phyloP scores from a whole-genome alignment of 2,888 invertebrate species.

The Drosophila engyochracea region DNA sequence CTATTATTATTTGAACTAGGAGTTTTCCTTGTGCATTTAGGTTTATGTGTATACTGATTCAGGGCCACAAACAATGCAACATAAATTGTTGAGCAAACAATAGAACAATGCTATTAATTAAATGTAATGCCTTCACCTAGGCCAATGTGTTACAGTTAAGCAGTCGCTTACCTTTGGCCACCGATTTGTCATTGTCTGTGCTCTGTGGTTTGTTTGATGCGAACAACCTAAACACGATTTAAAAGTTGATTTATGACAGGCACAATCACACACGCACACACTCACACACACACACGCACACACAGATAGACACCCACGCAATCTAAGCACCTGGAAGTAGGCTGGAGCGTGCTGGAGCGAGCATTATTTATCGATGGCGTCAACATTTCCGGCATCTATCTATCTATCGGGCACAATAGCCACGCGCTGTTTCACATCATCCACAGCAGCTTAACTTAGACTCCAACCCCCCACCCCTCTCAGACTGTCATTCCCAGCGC shows the following conservation, averaged over 20 bases:
- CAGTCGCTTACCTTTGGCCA: slow-evolving; percentile 13
- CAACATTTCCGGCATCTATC: slow-evolving; percentile 30
- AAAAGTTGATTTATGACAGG: slow-evolving; percentile 74
- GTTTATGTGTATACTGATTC: background rate
- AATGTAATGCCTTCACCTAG: background rate
- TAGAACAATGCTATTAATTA: slow-evolving; percentile 33
- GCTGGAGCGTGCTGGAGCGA: slow-evolving; percentile 16
- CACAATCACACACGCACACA: slow-evolving; percentile 29
- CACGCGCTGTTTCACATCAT: slow-evolving; percentile 18
- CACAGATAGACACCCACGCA: slow-evolving; percentile 1
- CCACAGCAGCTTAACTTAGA: slow-evolving; percentile 39
- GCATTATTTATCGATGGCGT: slow-evolving; percentile 73
- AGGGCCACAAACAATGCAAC: background rate
- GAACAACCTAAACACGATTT: slow-evolving; percentile 58
- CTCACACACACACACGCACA: background rate
- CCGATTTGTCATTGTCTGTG: slow-evolving; percentile 50
- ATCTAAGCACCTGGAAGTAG: slow-evolving; percentile 42
- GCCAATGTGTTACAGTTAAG: background rate
- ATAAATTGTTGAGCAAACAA: background rate
- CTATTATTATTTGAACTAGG: background rate
- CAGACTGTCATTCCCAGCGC: background rate
- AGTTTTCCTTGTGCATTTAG: background rate
- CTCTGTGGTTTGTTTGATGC: slow-evolving; percentile 30
- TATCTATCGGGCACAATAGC: slow-evolving; percentile 16
- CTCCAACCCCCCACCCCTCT: background rate